phyloP scores from a whole-genome alignment of 2,113 vertebrate genomes.

The Eptesicus fuscus region DNA sequence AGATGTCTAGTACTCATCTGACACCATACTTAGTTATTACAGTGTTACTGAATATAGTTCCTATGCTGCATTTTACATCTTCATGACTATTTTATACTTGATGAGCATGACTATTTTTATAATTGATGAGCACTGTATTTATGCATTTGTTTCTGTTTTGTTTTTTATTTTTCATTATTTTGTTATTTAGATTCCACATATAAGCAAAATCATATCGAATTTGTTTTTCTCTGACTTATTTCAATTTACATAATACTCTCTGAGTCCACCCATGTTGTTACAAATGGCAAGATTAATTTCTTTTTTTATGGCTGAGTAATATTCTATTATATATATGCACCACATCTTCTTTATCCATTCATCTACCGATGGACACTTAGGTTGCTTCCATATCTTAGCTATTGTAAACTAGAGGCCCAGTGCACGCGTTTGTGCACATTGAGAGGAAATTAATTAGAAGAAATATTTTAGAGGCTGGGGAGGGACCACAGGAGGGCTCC shows the following conservation, averaged over 20 bases:
- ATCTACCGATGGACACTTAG: background rate
- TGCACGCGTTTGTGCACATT: too few relatives aligned
- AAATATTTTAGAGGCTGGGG: too few relatives aligned
- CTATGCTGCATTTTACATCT: background rate
- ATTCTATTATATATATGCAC: background rate
- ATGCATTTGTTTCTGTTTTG: background rate
- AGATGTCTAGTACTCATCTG: background rate
- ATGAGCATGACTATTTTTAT: background rate
- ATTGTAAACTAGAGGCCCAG: background rate
- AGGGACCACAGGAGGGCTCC: too few relatives aligned
- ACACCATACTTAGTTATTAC: background rate
- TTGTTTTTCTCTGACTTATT: background rate
- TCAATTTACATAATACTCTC: background rate
- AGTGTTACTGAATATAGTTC: background rate
- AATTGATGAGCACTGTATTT: background rate
- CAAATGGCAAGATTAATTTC: background rate
- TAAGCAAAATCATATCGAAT: background rate
- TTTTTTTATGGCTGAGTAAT: background rate
- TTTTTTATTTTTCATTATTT: background rate
- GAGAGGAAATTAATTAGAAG: too few relatives aligned
- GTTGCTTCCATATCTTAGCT: background rate
- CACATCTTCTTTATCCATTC: background rate
- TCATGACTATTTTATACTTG: background rate
- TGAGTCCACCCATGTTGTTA: background rate
- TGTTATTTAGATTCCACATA: background rate